Evolutionary conservation across 2,797 vertebrate species (phyloP).

Genomic region (Danio albolineatus): DNA sequence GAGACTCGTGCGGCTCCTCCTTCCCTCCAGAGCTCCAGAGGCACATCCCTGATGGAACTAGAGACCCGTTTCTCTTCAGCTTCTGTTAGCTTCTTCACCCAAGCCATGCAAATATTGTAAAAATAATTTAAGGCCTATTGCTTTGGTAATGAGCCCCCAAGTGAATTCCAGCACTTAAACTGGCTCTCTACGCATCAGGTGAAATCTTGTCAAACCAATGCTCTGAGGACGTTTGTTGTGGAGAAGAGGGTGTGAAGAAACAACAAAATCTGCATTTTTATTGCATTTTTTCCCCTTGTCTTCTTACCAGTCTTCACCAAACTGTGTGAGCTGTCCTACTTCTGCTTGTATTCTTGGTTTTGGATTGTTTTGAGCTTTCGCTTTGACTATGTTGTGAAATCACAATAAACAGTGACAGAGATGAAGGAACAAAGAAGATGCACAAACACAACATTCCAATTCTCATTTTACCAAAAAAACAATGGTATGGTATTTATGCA

Average conservation of each 20-base stretch:
- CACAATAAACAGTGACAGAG: not conserved
- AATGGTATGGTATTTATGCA: not conserved
- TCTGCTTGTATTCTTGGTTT: constrained; percentile 32
- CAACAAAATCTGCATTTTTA: constrained; percentile 65
- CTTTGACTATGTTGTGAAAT: constrained; percentile 8
- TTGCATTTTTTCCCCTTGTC: constrained; percentile 38
- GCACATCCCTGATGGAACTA: constrained; percentile 33
- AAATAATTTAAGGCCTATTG: constrained; percentile 68
- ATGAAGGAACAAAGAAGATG: constrained; percentile 9
- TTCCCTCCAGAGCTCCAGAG: constrained; percentile 33
- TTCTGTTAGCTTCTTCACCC: constrained; percentile 50
- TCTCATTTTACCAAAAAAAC: not conserved
- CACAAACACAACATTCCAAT: constrained; percentile 1
- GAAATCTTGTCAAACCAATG: constrained; percentile 69
- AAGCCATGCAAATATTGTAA: constrained; percentile 63
- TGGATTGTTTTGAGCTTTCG: constrained; percentile 32
- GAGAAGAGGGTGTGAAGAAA: constrained; percentile 59
- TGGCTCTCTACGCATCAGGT: constrained; percentile 75
- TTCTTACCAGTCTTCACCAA: constrained; percentile 57
- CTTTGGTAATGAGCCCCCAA: constrained; percentile 78
- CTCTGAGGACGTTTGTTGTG: constrained; percentile 65
- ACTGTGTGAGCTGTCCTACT: constrained; percentile 47
- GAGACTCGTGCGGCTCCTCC: constrained; percentile 60
- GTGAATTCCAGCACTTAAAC: constrained; percentile 73
- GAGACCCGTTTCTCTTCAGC: constrained; percentile 29